Conservation (phyloP, 2,888 invertebrate genomes). For the Eilema caniola region DNA sequence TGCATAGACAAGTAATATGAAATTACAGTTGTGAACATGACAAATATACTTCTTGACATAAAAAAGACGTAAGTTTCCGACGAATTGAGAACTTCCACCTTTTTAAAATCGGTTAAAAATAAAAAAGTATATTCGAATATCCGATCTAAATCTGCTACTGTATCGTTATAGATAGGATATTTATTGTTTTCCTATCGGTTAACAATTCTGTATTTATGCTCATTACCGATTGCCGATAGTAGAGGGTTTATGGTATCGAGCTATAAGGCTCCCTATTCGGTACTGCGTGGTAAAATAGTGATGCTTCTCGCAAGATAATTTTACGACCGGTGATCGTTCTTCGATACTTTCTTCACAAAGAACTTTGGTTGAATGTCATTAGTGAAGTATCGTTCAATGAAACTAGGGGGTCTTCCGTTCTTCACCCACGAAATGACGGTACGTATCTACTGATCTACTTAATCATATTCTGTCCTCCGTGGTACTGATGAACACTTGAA, state of each 20-base stretch:
- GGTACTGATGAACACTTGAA: no score
- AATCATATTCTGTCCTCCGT: no score
- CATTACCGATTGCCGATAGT: background rate
- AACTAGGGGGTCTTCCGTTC: no score
- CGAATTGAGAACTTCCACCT: no score
- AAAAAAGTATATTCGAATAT: no score
- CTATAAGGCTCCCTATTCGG: background rate
- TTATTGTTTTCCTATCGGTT: background rate
- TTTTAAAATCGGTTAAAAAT: no score
- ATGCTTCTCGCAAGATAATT: background rate
- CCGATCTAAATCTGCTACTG: background rate
- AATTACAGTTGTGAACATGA: no score
- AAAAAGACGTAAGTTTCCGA: no score
- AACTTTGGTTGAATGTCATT: background rate
- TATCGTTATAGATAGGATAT: background rate
- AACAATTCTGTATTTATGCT: conserved; percentile 1
- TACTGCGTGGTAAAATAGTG: background rate
- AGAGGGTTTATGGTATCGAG: background rate
- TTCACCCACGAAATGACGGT: no score
- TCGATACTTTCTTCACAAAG: background rate
- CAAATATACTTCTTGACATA: no score
- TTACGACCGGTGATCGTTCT: background rate
- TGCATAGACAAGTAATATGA: no score
- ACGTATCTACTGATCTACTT: no score
- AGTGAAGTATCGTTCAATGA: background rate